Conservation (phyloP, 2,113 vertebrate genomes). For the Mesitornis unicolor region DNA sequence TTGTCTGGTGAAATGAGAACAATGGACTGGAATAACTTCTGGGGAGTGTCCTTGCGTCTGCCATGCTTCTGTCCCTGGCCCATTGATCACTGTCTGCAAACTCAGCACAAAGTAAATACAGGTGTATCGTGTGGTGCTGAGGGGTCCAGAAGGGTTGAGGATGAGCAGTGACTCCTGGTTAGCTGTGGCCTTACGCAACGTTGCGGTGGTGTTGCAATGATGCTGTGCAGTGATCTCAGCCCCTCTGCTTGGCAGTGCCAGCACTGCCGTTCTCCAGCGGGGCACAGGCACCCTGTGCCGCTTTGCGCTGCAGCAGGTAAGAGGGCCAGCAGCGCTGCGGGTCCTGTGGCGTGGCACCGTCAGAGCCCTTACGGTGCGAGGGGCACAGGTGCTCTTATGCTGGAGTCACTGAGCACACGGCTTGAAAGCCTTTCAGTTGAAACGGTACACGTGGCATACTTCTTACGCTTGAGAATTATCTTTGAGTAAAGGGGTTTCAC, state of each 20-base stretch:
- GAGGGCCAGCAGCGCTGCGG: background rate
- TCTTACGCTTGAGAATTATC: background rate
- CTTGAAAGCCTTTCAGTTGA: background rate
- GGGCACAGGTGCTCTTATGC: fast-evolving
- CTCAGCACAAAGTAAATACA: background rate
- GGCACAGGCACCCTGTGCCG: background rate
- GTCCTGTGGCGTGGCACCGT: background rate
- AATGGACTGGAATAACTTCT: background rate
- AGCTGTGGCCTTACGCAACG: background rate
- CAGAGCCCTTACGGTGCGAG: background rate
- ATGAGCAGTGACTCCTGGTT: background rate
- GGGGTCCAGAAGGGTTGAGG: background rate
- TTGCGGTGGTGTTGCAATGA: background rate
- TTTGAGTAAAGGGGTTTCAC: background rate
- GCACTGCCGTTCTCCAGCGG: background rate
- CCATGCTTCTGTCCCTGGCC: background rate
- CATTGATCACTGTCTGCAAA: background rate
- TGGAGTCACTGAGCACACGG: background rate
- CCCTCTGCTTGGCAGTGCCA: background rate
- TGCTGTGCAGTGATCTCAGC: background rate
- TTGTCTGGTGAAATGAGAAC: background rate
- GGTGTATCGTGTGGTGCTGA: background rate
- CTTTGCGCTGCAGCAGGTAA: background rate
- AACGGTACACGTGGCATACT: background rate
- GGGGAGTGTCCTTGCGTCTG: fast-evolving